A percentile compares a stretch with the other conserved stretches of the same genome.
Conservation (phyloP, 2,888 invertebrate species). For the Microctonus aethiopoides region DNA sequence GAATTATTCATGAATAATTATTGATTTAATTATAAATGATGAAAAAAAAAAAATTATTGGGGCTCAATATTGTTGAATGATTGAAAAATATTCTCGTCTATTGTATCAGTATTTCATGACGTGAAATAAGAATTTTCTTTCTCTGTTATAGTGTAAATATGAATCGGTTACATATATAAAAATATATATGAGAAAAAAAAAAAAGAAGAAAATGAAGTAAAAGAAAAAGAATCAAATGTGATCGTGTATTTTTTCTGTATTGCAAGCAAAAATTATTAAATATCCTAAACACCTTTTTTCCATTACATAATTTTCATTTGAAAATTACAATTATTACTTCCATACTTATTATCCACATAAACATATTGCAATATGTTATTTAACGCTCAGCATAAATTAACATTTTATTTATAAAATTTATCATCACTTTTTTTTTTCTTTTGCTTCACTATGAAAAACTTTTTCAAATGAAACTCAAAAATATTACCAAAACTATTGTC, state of each 20-base stretch:
- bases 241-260: no score
- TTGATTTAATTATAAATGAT: neutral
- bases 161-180: neutral
- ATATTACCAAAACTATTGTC: constrained; percentile 37
- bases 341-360: no score
- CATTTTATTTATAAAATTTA: no score
- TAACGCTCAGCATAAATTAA: no score
- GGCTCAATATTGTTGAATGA: constrained; percentile 14
- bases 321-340: no score
- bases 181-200: neutral
- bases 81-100: constrained; percentile 1
- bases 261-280: no score
- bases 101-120: constrained; percentile 42
- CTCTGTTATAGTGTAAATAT: constrained; percentile 16
- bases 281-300: no score
- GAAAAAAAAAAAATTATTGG: constrained; percentile 1
- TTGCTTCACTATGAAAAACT: constrained; percentile 5
- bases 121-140: neutral
- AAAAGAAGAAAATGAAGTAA: constrained; percentile 14
- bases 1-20: no score
- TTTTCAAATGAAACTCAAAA: neutral
- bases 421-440: constrained; percentile 37
- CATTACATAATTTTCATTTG: no score
- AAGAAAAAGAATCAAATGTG: neutral
- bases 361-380: no score